A percentile compares a stretch with the other conserved stretches of the same genome.
Evolutionary conservation across 2,797 vertebrate species (phyloP).

Genomic region (Glossophaga mutica): DNA sequence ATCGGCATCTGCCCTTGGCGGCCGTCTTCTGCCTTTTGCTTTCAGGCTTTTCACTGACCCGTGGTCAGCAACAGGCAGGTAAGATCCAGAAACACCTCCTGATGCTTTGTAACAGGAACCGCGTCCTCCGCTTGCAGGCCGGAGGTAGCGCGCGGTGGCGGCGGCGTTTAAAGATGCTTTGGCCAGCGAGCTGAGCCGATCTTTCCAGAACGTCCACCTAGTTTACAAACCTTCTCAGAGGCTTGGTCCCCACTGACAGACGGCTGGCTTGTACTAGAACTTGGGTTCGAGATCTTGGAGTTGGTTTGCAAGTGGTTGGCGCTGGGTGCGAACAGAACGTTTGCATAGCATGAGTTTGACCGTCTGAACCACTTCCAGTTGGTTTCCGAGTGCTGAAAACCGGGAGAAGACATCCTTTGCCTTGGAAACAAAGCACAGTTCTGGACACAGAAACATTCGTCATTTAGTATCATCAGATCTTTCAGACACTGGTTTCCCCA

Average conservation of each 20-base stretch:
- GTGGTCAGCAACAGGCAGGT: slow-evolving; percentile 85
- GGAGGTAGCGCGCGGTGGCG: not conserved
- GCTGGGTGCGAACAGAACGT: not conserved
- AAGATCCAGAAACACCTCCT: slow-evolving; percentile 52
- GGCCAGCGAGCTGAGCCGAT: not conserved
- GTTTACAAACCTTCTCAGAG: not conserved
- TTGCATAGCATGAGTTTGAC: not conserved
- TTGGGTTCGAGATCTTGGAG: not conserved
- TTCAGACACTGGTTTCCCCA: not conserved
- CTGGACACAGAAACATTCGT: not conserved
- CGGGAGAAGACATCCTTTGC: not conserved
- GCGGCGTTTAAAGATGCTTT: not conserved
- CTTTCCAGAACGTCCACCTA: fast-evolving
- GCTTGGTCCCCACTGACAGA: too few species aligned
- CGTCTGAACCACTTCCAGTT: not conserved
- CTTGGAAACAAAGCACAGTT: not conserved
- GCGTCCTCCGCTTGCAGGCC: not conserved
- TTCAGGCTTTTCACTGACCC: slow-evolving; percentile 79
- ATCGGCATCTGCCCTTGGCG: slow-evolving; percentile 79
- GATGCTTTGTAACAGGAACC: not conserved
- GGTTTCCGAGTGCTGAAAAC: not conserved
- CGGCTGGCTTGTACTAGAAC: not conserved
- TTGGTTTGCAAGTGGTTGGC: not conserved
- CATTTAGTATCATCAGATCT: not conserved
- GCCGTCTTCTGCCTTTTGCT: slow-evolving; percentile 86